Base-by-base conservation (phyloP, 2,888 invertebrate genomes). In the Pyrgus malvae region DNA sequence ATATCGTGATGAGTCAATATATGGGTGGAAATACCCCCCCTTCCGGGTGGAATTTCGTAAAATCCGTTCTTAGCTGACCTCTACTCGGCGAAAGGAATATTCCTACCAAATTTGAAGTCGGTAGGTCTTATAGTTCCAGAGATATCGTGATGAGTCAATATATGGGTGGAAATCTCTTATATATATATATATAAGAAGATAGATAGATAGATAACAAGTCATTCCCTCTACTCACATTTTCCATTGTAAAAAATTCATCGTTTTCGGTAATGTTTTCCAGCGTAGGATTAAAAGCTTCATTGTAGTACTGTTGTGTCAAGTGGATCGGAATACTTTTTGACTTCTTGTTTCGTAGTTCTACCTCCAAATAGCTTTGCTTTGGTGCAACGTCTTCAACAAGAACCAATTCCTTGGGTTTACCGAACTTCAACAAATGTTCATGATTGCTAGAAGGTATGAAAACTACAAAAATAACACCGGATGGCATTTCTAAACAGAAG, bases 361-460 rank as follows among this genome's bases (percentile, higher is more conserved):
- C 87, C 66, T 83, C 79, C 56, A 83, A 67, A 55, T 70, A 74
- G 58, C 65, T 80, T 53, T 69, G 80, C 67, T 77, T 90, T 46
- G 55, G 6, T 1, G 64, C 38, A 1, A 67, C 25, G 33, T 76
- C 72, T 9, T 78, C 73, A 5, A 79, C 62, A 0, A 72, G 58
- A 9, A 82, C 66, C 0, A 83, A 64, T 16, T 81, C 79, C 57
- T 74, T 83, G 0, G 86, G 80, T 62, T 83, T 86, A 0, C 92
- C 92, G 58, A 91, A 92, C 48, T 88, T 83, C 12, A 93, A 63
- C 35, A 91, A 88, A 67, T 93, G 92, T 76, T 94, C 94, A 67
- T 92, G 92, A 71, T 92, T 93, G 51, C 93, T 91, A 56, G 94
- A 93, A 6, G 94, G 94, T 65, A 94, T 93, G 68, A 92, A 93